phyloP scores from a whole-genome alignment of 2,797 vertebrate species.

The Urosaurus nigricauda region DNA sequence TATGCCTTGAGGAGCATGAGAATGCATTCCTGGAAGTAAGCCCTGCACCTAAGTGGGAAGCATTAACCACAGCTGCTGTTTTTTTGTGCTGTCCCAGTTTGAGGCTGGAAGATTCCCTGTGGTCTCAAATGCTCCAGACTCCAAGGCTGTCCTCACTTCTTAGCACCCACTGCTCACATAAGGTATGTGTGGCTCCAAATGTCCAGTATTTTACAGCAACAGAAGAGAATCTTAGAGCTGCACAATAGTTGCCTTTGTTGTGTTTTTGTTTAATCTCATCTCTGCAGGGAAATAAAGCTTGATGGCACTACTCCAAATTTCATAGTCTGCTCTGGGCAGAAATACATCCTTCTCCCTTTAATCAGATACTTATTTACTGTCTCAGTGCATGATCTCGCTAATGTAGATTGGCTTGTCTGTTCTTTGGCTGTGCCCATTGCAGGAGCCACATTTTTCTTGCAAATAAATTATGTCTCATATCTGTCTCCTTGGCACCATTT shows the following conservation, averaged over 20 bases:
- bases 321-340: background rate
- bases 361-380: constrained; percentile 26
- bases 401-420: constrained; percentile 1
- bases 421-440: background rate
- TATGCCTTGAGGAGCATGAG: background rate
- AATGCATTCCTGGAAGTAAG: background rate
- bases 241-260: constrained; percentile 15
- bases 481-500: constrained; percentile 2
- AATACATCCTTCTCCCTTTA: constrained; percentile 26
- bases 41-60: background rate
- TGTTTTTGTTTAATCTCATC: constrained; percentile 14
- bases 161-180: background rate
- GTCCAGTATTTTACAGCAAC: constrained; percentile 5
- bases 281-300: background rate
- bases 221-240: constrained; percentile 18
- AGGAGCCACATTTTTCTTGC: background rate
- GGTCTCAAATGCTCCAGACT: background rate
- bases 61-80: constrained; percentile 4
- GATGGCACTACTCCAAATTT: constrained; percentile 10
- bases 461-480: background rate
- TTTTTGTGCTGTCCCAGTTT: background rate
- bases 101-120: background rate
- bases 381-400: background rate
- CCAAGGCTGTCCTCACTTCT: background rate
- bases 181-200: background rate